A percentile compares a stretch with the other conserved stretches of the same genome.
phyloP scores from a whole-genome alignment of 2,797 vertebrate species.

The Cirrhinus molitorella region DNA sequence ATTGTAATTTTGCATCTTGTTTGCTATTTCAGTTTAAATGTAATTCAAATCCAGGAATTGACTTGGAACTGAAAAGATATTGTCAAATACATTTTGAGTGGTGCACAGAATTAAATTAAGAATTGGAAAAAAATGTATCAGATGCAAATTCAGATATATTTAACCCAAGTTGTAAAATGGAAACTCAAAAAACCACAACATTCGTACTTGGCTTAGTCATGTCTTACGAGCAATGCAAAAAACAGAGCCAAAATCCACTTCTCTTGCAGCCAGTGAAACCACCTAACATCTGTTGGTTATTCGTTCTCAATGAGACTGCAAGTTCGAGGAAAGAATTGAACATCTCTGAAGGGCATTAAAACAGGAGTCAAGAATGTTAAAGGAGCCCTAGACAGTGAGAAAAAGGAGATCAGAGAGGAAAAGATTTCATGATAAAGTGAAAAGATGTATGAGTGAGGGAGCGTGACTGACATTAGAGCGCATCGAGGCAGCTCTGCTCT shows the following conservation, averaged over 20 bases:
- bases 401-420: conserved; percentile 37
- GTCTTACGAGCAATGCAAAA: conserved; percentile 61
- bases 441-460: conserved; percentile 60
- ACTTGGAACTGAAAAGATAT: background rate
- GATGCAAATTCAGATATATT: conserved; percentile 19
- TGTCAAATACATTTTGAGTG: background rate
- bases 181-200: conserved; percentile 58
- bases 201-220: conserved; percentile 53
- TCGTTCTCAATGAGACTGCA: conserved; percentile 40
- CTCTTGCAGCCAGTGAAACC: conserved; percentile 38
- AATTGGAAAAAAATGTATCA: background rate
- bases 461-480: conserved; percentile 51
- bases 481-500: conserved; percentile 30
- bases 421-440: conserved; percentile 51
- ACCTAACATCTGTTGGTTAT: conserved; percentile 56
- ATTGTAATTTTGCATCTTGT: background rate
- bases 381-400: conserved; percentile 54
- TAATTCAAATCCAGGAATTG: background rate
- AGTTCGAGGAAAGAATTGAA: conserved; percentile 36
- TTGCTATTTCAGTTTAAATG: background rate
- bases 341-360: conserved; percentile 48
- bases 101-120: background rate
- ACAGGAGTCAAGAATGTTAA: conserved; percentile 46
- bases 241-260: conserved; percentile 55
- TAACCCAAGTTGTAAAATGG: conserved; percentile 34